phyloP scores from a whole-genome alignment of 2,888 invertebrate species.

The Watsonalla cultraria region DNA sequence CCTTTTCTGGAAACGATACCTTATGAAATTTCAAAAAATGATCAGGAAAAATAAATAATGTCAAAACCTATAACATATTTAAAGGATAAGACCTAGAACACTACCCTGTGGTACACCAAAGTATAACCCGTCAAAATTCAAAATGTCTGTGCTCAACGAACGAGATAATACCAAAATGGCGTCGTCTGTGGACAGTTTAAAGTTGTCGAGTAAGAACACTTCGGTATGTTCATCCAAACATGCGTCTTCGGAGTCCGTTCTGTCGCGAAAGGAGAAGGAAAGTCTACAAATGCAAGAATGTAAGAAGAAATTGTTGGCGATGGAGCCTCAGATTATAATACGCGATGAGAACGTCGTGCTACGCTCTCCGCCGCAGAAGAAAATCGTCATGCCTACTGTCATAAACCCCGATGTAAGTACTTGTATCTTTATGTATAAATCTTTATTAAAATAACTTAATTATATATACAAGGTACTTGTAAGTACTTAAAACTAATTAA shows the following conservation, averaged over 20 bases:
- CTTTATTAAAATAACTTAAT: too few relatives aligned
- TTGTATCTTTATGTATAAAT: too few relatives aligned
- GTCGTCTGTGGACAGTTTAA: constrained; percentile 68
- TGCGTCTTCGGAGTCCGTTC: constrained; percentile 69
- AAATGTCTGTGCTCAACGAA: constrained; percentile 68
- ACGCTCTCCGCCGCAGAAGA: constrained; percentile 71
- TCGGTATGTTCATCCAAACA: constrained; percentile 65
- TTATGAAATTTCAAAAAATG: background rate
- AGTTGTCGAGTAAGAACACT: constrained; percentile 66
- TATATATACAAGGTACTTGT: too few relatives aligned
- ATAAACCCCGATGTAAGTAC: constrained; percentile 66
- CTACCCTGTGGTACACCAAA: constrained; percentile 12
- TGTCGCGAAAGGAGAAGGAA: constrained; percentile 69
- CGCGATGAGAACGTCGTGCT: constrained; percentile 70
- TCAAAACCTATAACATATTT: background rate
- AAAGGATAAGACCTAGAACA: constrained; percentile 10
- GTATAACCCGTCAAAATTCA: constrained; percentile 14
- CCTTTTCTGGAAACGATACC: background rate
- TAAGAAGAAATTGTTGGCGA: constrained; percentile 67
- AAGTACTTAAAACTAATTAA: too few relatives aligned
- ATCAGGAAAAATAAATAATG: background rate
- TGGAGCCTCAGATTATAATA: constrained; percentile 72
- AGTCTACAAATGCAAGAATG: constrained; percentile 72
- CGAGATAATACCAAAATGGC: constrained; percentile 67
- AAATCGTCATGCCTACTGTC: constrained; percentile 68